These are phyloP conservation scores for Brachionus rubens DNA, from an alignment of 1,140 invertebrate genomes.

Conservation along the genomic window DNA sequence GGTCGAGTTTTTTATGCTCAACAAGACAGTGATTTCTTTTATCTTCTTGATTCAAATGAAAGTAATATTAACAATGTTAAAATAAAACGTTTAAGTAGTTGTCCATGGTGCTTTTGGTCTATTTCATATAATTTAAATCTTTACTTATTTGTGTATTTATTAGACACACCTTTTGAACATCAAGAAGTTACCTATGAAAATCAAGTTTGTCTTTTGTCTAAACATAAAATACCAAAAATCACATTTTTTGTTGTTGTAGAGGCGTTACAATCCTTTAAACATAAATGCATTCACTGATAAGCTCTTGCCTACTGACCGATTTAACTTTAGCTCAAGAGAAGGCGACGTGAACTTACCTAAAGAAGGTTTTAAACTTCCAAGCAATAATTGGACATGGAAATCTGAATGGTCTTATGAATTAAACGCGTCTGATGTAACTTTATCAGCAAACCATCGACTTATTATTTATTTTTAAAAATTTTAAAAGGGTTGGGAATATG, in stretches of 20 bases:
- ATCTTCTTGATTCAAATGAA: not conserved
- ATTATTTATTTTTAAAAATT: not conserved
- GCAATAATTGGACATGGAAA: constrained; percentile 35
- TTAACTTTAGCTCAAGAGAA: constrained; percentile 27
- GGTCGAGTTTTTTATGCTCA: constrained; percentile 33
- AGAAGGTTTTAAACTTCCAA: constrained; percentile 5
- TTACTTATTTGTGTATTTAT: constrained; percentile 15
- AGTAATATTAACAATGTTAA: not conserved
- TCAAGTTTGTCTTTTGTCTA: not conserved
- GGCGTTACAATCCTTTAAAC: constrained; percentile 13
- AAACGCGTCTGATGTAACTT: constrained; percentile 25
- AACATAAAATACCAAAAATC: not conserved
- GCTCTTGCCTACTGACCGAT: not conserved
- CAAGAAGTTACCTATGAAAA: constrained; percentile 27
- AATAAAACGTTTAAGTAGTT: constrained; percentile 14
- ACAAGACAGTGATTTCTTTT: not conserved
- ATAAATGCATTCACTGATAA: not conserved
- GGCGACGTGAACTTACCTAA: not conserved
- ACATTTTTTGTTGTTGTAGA: not conserved
- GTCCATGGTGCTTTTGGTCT: constrained; percentile 25
- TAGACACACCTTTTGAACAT: constrained; percentile 29
- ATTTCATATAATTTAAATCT: constrained; percentile 24
- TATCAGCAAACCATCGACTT: not conserved
- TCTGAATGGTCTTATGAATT: constrained; percentile 27
- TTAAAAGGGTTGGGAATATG: constrained; percentile 40